These are phyloP conservation scores for Chiropotes sagulatus DNA, from an alignment of 2,797 vertebrate species.

Conservation along the genomic window DNA sequence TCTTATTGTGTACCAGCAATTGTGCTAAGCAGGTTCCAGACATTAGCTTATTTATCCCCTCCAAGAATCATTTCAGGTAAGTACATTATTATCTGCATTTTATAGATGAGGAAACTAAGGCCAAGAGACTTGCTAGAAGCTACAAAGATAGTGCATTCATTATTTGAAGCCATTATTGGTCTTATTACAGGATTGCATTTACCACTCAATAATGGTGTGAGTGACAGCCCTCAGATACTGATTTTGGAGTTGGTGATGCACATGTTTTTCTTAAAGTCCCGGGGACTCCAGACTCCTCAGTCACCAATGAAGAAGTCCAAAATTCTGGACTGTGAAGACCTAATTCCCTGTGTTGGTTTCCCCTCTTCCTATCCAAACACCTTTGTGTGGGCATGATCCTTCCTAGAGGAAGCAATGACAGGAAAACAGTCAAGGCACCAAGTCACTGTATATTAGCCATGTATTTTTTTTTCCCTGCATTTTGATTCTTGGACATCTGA, in stretches of 20 bases:
- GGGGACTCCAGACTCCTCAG: too few relatives aligned
- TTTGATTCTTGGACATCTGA: background rate
- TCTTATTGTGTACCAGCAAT: background rate
- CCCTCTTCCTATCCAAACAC: background rate
- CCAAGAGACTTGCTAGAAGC: background rate
- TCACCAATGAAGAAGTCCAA: too few relatives aligned
- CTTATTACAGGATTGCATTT: background rate
- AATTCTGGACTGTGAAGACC: too few relatives aligned
- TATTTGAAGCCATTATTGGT: background rate
- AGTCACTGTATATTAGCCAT: rapidly evolving
- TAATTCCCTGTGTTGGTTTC: background rate
- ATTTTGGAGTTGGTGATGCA: too few relatives aligned
- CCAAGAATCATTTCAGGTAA: background rate
- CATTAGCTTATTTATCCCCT: background rate
- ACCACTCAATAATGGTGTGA: background rate
- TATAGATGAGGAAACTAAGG: background rate
- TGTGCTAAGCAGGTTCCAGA: background rate
- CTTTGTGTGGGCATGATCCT: background rate
- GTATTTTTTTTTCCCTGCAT: background rate
- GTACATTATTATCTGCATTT: too few relatives aligned
- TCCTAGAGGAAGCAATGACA: background rate
- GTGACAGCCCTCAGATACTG: background rate
- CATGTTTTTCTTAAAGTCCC: too few relatives aligned
- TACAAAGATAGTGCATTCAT: background rate
- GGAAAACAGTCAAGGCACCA: background rate